phyloP scores from a whole-genome alignment of 2,888 invertebrate genomes.

The Apodemia hepburni region DNA sequence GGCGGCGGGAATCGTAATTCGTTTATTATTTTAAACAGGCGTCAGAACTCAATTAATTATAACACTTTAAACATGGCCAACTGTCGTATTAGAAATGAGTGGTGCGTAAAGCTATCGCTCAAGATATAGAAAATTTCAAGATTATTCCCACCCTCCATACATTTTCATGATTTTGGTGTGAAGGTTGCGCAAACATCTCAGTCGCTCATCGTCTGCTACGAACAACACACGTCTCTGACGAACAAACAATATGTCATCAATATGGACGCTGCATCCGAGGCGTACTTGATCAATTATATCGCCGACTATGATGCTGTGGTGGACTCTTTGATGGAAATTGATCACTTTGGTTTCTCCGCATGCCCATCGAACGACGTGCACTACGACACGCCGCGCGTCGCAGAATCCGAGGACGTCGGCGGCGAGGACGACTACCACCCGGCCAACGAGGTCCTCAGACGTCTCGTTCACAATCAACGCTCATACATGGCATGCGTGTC shows the following conservation, averaged over 20 bases:
- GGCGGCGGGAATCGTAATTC: background rate
- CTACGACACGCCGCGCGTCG: slow-evolving; percentile 2
- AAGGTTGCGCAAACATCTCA: background rate
- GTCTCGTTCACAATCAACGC: too few relatives aligned
- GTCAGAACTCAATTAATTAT: too few relatives aligned
- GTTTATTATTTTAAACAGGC: too few relatives aligned
- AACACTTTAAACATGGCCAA: too few relatives aligned
- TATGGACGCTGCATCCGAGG: slow-evolving; percentile 1
- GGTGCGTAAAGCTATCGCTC: too few relatives aligned
- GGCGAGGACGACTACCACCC: background rate
- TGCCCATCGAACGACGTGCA: slow-evolving; percentile 1
- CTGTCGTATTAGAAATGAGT: too few relatives aligned
- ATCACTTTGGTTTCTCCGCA: background rate
- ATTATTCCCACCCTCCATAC: background rate
- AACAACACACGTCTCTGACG: background rate
- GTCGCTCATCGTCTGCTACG: background rate
- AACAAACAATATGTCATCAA: background rate
- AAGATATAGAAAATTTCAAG: too few relatives aligned
- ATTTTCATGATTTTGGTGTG: background rate
- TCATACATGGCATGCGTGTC: too few relatives aligned
- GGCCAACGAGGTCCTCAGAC: too few relatives aligned
- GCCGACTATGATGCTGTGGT: slow-evolving; percentile 1
- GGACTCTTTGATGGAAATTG: background rate
- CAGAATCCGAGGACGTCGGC: background rate
- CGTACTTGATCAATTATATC: slow-evolving; percentile 1